These are phyloP conservation scores for Atlantisia rogersi DNA, from an alignment of 2,113 vertebrate species.

Conservation along the genomic window DNA sequence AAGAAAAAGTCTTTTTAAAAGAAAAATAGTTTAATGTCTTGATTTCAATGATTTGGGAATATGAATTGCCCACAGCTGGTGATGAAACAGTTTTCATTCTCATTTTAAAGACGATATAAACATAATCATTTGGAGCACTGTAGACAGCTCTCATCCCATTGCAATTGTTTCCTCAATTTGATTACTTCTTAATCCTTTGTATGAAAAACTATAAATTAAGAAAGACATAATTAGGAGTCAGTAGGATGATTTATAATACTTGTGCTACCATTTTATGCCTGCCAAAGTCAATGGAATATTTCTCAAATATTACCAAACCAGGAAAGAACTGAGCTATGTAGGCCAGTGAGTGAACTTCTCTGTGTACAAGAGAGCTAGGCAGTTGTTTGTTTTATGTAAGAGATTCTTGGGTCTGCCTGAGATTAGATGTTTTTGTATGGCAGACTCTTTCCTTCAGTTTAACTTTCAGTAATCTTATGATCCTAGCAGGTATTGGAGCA, in stretches of 20 bases:
- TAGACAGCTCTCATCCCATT: neutral
- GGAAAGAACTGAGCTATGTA: neutral
- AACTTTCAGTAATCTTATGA: neutral
- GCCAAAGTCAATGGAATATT: neutral
- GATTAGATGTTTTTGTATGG: neutral
- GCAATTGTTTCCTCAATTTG: neutral
- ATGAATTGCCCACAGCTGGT: neutral
- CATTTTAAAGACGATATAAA: neutral
- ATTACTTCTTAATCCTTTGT: neutral
- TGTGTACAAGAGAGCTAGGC: neutral
- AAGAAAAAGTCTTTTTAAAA: neutral
- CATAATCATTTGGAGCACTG: neutral
- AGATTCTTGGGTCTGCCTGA: neutral
- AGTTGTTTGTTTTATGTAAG: neutral
- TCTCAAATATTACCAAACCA: neutral
- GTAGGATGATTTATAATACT: neutral
- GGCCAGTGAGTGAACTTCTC: neutral
- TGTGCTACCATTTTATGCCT: neutral
- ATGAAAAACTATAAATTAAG: neutral
- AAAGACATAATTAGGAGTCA: neutral
- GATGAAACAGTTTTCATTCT: neutral
- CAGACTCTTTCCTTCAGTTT: neutral
- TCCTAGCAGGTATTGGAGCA: neutral
- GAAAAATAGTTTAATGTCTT: neutral
- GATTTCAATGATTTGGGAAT: neutral